Base-by-base conservation (phyloP, 2,888 invertebrate genomes). In the Dromius quadrimaculatus region DNA sequence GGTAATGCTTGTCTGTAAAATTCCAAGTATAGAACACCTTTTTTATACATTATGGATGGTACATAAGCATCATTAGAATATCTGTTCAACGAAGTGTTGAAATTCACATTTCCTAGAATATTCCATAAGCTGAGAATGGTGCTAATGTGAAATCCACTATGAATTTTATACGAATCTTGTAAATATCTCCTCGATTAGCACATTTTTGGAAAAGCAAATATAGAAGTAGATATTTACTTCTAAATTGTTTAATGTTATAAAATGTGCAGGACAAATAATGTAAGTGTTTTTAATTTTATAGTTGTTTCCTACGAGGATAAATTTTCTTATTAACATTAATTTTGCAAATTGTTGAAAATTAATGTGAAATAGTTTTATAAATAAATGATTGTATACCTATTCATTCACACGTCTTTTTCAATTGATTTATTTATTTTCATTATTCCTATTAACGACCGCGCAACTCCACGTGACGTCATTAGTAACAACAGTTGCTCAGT, bases 181-280 rank as follows among this genome's bases (percentile, higher is more conserved):
- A 59, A 36, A 59, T 59, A 20, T 59, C 8, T 36, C 19, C 4
- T 34, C 11, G 19, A 32, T 9, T 20, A 50, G 13, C 43, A 17
- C 2, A 19, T n/a, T n/a, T n/a, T n/a, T n/a, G n/a, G n/a, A n/a
- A n/a, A n/a, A n/a, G n/a, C n/a, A n/a, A n/a, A n/a, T n/a, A n/a
- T n/a, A n/a, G n/a, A n/a, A n/a, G n/a, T n/a, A n/a, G n/a, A n/a
- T n/a, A n/a, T n/a, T n/a, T n/a, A n/a, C n/a, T n/a, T n/a, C n/a
- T n/a, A n/a, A n/a, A n/a, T n/a, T n/a, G n/a, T n/a, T n/a, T n/a
- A n/a, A 59, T 59, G 59, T 59, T 36, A 20, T 36, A 59, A 36
- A 59, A 36, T 59, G 59, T 59, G 59, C 59, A 59, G 36, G 59
- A 59, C 59, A 59, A 59, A 59, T 59, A 59, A 59, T n/a, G 19